A percentile compares a stretch with the other conserved stretches of the same genome.
These are phyloP conservation scores for Liasis olivaceus DNA, from an alignment of 2,797 vertebrate genomes.

Conservation along the genomic window DNA sequence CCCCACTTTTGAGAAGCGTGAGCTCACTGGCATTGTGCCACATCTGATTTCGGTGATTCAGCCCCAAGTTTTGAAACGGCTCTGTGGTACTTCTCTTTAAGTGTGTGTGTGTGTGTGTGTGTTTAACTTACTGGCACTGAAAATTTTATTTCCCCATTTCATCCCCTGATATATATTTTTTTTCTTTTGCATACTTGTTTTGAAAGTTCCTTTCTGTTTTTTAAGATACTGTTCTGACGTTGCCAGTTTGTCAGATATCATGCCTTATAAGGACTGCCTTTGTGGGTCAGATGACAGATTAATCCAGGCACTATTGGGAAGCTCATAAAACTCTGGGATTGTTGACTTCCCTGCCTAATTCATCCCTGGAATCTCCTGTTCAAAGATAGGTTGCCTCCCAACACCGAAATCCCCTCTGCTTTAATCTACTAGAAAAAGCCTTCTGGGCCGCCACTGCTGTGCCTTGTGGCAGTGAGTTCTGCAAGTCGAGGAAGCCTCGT, in stretches of 20 bases:
- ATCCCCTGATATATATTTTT: not conserved
- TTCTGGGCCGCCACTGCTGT: not conserved
- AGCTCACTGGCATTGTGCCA: not conserved
- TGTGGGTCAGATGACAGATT: not conserved
- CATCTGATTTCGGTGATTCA: conserved; percentile 22
- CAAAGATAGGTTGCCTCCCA: not conserved
- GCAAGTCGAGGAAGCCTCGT: not conserved
- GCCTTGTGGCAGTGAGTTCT: not conserved
- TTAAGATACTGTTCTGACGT: not conserved
- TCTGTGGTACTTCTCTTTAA: conserved; percentile 18
- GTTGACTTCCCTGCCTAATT: not conserved
- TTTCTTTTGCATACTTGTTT: not conserved
- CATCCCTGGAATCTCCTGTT: not conserved
- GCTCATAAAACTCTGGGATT: too few relatives aligned
- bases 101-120: not conserved
- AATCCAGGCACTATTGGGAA: not conserved
- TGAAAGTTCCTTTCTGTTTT: not conserved
- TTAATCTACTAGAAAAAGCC: not conserved
- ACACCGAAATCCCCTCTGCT: not conserved
- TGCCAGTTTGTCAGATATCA: not conserved
- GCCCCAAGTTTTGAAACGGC: conserved; percentile 22
- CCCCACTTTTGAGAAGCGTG: not conserved
- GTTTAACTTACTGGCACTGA: conserved; percentile 21
- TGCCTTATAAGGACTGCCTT: not conserved
- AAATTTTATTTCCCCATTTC: conserved; percentile 8